These are phyloP conservation scores for Atethmia centrago DNA, from an alignment of 2,888 invertebrate species.

Conservation along the genomic window DNA sequence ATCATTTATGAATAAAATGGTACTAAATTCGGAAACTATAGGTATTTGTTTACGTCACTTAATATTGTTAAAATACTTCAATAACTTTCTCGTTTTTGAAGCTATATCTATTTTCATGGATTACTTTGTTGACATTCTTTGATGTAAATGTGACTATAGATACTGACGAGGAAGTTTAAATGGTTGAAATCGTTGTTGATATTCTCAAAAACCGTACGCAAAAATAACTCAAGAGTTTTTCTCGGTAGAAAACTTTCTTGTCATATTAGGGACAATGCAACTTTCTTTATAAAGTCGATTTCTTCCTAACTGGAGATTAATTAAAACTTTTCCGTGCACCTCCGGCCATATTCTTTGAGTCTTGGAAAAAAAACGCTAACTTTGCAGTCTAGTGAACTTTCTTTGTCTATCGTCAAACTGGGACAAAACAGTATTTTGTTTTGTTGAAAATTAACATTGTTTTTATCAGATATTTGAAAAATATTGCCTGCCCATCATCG, in stretches of 20 bases:
- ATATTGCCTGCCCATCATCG: neutral
- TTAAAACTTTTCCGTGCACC: constrained; percentile 56
- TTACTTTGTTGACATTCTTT: neutral
- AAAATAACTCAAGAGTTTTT: neutral
- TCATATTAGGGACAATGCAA: constrained; percentile 16
- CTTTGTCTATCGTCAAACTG: constrained; percentile 38
- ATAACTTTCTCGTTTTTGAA: neutral
- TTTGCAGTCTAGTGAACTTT: constrained; percentile 42
- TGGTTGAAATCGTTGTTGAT: neutral
- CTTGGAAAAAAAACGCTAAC: constrained; percentile 34
- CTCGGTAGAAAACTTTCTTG: constrained; percentile 8
- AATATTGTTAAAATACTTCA: neutral
- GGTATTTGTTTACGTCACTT: neutral
- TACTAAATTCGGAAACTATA: neutral
- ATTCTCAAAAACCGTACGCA: neutral
- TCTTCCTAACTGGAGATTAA: constrained; percentile 39
- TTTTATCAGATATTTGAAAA: neutral
- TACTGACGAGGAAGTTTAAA: neutral
- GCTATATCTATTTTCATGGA: neutral
- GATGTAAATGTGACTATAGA: neutral
- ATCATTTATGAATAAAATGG: neutral
- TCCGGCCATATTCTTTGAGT: constrained; percentile 37
- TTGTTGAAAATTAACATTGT: neutral
- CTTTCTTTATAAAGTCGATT: constrained; percentile 38
- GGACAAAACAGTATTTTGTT: constrained; percentile 13